Evolutionary conservation across 2,113 vertebrate genomes (phyloP), one percentile per base, ranked within the genome.

Genomic region (Crotalus tigris): DNA sequence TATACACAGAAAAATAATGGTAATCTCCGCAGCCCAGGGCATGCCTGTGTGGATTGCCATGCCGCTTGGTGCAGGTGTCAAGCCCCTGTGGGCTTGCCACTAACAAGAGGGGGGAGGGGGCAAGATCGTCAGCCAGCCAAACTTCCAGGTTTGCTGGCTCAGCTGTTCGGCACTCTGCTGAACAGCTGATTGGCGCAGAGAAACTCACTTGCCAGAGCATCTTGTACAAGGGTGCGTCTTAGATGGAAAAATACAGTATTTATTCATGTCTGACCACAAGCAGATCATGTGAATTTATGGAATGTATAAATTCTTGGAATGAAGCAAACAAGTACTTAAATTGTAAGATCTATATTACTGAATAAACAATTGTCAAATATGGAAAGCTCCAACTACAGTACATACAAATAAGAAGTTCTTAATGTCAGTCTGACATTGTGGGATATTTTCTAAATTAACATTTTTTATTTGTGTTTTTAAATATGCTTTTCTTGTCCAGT

Each of bases 211-310:
- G 46, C 46, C 46, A 46, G 46, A 46, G 46, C 46, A 46, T 46
- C 46, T 46, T 46, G 46, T 46, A 46, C 46, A 46, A 46, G 46
- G 46, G 46, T 46, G 46, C 46, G 0, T 46, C 46, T 46, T 46
- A 46, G 46, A 46, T 46, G 46, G 46, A 46, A 46, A 46, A 46
- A 46, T 46, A 46, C 46, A 4, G 46, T 46, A 75, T 93, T 94
- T 95, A 24, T 93, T 94, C 75, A 85, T 92, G 88, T 46, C 95
- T 92, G 51, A 59, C 92, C 57, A 94, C 85, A 96, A 95, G n/a
- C 92, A 91, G 24, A 93, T 95, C 91, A 87, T 90, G 0, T 93
- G 93, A 93, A 95, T 94, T 91, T 33, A 15, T 87, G 15, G 75
- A 81, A 90, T 87, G 57, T 19, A 17, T 88, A 89, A 19, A 81